Evolutionary conservation across 2,888 invertebrate species (phyloP), one percentile per base, ranked within the genome.

Genomic region (Drosophila antonietae): DNA sequence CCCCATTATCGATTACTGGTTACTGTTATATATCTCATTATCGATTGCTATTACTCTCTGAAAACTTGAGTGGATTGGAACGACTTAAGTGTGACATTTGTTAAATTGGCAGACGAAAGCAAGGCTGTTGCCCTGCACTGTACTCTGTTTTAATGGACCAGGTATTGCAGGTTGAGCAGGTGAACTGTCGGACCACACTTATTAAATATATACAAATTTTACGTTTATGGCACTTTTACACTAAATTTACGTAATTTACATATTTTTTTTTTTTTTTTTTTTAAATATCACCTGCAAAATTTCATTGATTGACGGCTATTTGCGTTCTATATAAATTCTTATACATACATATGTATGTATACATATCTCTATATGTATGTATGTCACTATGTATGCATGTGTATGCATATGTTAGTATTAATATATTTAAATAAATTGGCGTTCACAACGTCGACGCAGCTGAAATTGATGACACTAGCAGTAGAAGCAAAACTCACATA

Each of bases 401-500:
- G 56, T 57, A 9, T 23, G 53, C 20, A 43, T 20, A 49, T 41
- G 56, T 57, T 20, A 44, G 52, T 47, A 53, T 41, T 66, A 62
- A 77, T 72, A 74, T 77, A 68, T 83, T 81, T 83, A 83, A 83
- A 80, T 68, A 73, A 83, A 72, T 78, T 73, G 70, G 23, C 53
- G 47, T 47, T 18, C 18, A 18, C 39, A 18, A 43, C 43, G 44
- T 44, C 51, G 44, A 51, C 57, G 43, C 8, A 43, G 44, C 10
- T 44, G 28, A 74, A 69, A 65, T 65, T 68, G 49, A 53, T 56
- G 61, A 66, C 35, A 39, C 37, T 39, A 51, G n/a, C 18, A 57
- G 12, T 28, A 52, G 47, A 55, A 47, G 20, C 15, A n/a, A 58
- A 64, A 83, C 83, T 83, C 78, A 83, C 88, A 57, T 72, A 68